Base-by-base conservation (phyloP, 2,113 vertebrate genomes). In the Corythaixoides concolor region DNA sequence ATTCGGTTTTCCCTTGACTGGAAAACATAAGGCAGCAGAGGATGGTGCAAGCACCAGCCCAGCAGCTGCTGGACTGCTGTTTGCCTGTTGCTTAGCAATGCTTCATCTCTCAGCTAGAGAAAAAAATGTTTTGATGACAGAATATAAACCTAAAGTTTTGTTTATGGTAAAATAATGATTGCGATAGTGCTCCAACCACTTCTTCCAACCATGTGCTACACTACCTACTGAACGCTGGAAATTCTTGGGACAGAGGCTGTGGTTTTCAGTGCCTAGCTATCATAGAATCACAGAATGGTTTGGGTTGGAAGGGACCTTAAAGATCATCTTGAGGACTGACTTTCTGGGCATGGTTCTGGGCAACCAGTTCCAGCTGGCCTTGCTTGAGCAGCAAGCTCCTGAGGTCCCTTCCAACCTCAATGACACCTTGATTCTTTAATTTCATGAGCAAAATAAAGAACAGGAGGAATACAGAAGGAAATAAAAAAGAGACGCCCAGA, bases 61-160 rank as follows among this genome's bases (percentile, higher is more conserved):
- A 50, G 91, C 74, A 79, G 80, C 80, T 92, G 72, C 83, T 95
- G 88, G 88, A 78, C 76, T 52, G 43, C 28, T n/a, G 52, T 35
- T 49, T 67, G 45, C 69, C 41, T 55, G 89, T 90, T 97, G 83
- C 94, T 92, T 91, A 96, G 95, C 95, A 97, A 91, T 90, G 7
- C 15, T 84, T 85, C 77, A 55, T 58, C 20, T 70, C 85, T 70
- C 81, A 63, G 30, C 18, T 22, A 27, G 73, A 90, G 73, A 90
- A 64, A 27, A 26, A 5, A 26, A 4, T 2, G 39, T 35, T 83
- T 81, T 15, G 7, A 27, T 60, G 18, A 70, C 45, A 43, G 7
- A 78, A 85, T 33, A 37, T 28, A 92, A 95, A 58, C 52, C 77
- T 79, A n/a, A 82, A 66, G 73, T 60, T 72, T 86, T 67, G 26